Evolutionary conservation across 2,888 invertebrate species (phyloP), one percentile per base, ranked within the genome.

Genomic region (Archips crataeganus): DNA sequence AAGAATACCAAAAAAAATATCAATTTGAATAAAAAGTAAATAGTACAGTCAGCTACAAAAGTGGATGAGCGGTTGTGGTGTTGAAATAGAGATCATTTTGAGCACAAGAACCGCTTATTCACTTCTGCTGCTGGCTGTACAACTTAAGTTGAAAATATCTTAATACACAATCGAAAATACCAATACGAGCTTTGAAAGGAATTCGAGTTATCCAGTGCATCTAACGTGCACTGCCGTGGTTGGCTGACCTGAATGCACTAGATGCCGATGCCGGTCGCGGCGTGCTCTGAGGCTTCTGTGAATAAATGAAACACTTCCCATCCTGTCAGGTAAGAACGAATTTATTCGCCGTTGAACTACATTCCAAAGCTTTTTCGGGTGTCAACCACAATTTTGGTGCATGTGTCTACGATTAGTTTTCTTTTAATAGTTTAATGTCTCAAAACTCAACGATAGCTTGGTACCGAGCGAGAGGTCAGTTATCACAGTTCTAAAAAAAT

Each of bases 171-270:
- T 63, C 47, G 32, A 63, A 63, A 64, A 61, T 62, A 36, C 23
- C 23, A 59, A 75, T 67, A 49, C 60, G 47, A 36, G 59, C 60
- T 45, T 75, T 39, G 57, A 42, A 73, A 69, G 76, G 77, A 81
- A 79, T 76, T 77, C 76, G 77, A 76, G 77, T 78, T 82, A 88
- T 87, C 84, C 83, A 71, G 84, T 81, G 75, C 83, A 81, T 77
- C 79, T 78, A 79, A 80, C 79, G 79, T 81, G 79, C 32, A 57
- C 11, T n/a, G 49, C 77, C 65, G 23, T 10, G 49, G 34, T 34
- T 62, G 75, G 75, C 70, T 77, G 84, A 81, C 82, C 82, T 80
- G 84, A 80, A 82, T 87, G 49, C 49, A 49, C n/a, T n/a, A n/a
- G 49, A 49, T 49, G 49, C 73, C 81, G 81, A 87, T 85, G 82